Evolutionary conservation across 2,113 vertebrate species (phyloP).

Genomic region (Semnornis frantzii): DNA sequence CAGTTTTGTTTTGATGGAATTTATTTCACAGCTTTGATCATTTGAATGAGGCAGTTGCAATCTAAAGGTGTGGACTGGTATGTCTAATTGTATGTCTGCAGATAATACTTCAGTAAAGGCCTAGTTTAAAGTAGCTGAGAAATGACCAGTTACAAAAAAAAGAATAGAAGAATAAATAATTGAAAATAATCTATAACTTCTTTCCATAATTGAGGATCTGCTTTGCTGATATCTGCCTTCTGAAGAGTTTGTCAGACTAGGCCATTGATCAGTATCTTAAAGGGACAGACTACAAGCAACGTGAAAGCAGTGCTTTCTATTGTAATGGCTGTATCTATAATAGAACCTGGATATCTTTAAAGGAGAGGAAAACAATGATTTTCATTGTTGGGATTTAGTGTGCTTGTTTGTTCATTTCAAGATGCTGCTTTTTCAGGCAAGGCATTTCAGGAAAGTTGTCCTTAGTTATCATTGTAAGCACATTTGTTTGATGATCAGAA

Average conservation of each 20-base stretch:
- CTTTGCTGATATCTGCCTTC: not conserved
- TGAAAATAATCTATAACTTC: not conserved
- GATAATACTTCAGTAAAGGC: not conserved
- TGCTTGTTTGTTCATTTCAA: not conserved
- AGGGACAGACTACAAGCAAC: not conserved
- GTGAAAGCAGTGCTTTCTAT: not conserved
- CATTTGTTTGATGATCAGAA: not conserved
- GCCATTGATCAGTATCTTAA: not conserved
- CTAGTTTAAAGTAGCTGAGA: not conserved
- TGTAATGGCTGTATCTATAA: not conserved
- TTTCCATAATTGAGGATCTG: not conserved
- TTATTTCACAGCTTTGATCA: not conserved
- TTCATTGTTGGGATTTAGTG: not conserved
- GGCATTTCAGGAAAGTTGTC: not conserved
- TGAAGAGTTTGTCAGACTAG: not conserved
- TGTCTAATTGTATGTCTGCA: not conserved
- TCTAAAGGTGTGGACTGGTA: not conserved
- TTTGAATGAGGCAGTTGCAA: not conserved
- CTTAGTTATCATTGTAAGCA: not conserved
- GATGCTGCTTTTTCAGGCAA: not conserved
- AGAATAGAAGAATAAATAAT: not conserved
- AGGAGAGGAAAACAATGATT: not conserved
- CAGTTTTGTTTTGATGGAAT: not conserved
- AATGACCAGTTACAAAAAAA: not conserved
- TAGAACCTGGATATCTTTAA: not conserved